Conservation (phyloP, 2,797 vertebrate genomes). For the Lerista edwardsae region DNA sequence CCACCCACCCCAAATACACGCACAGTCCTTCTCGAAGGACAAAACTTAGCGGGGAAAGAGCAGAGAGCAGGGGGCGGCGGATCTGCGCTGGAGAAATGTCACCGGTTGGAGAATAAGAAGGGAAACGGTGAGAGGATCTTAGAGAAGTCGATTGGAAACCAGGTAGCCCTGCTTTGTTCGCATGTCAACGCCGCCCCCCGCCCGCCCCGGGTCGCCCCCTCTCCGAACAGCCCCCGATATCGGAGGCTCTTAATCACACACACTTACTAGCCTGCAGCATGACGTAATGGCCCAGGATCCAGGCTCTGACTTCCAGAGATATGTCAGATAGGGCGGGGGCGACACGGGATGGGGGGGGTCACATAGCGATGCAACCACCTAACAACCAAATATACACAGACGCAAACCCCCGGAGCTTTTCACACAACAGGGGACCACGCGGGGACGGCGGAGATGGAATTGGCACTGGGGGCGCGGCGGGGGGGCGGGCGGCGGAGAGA, state of each 20-base stretch:
- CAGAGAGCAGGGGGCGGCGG: constrained; percentile 44
- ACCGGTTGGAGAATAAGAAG: constrained; percentile 1
- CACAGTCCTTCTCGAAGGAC: constrained; percentile 74
- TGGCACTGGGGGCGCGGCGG: not conserved
- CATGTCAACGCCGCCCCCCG: constrained; percentile 74
- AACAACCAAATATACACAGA: constrained; percentile 62
- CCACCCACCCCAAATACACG: not conserved
- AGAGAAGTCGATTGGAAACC: constrained; percentile 5
- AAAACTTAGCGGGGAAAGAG: constrained; percentile 69
- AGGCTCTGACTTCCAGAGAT: constrained; percentile 71
- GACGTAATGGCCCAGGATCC: constrained; percentile 87
- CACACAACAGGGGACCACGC: constrained; percentile 27
- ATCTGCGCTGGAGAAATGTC: not conserved
- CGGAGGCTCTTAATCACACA: constrained; percentile 88
- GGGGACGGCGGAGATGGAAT: constrained; percentile 3
- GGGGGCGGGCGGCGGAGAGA: not conserved
- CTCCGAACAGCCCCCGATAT: constrained; percentile 78
- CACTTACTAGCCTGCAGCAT: constrained; percentile 90
- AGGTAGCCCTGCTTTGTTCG: constrained; percentile 81
- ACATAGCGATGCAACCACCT: constrained; percentile 62
- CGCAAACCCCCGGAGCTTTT: not conserved
- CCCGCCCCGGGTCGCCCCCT: constrained; percentile 77
- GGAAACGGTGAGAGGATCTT: not conserved
- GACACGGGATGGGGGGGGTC: constrained; percentile 56
- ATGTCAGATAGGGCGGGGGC: constrained; percentile 66